A percentile compares a stretch with the other conserved stretches of the same genome.
phyloP scores from a whole-genome alignment of 2,113 vertebrate genomes.

The Mesembrinibis cayennensis region DNA sequence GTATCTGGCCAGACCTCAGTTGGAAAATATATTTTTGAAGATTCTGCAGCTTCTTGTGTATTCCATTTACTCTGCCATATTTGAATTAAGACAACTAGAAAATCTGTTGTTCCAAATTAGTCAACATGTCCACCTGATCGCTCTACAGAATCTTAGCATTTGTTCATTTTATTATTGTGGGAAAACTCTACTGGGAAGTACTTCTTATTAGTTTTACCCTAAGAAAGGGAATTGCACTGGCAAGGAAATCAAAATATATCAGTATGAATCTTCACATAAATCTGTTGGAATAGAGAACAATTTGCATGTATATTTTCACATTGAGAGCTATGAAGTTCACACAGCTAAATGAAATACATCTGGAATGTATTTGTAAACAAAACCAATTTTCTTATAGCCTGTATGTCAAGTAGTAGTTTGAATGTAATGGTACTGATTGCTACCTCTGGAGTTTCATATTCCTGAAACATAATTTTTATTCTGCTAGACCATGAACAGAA shows the following conservation, averaged over 20 bases:
- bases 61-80: neutral
- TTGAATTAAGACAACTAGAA: neutral
- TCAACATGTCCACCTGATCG: neutral
- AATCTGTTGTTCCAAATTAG: neutral
- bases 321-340: neutral
- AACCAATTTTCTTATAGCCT: neutral
- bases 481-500: neutral
- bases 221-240: neutral
- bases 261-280: neutral
- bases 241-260: neutral
- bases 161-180: neutral
- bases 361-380: conserved; percentile 12
- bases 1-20: neutral
- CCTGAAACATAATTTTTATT: neutral
- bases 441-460: neutral
- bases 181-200: neutral
- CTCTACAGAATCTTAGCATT: neutral
- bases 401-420: neutral
- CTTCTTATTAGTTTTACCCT: neutral
- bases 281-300: neutral
- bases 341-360: neutral
- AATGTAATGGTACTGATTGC: neutral
- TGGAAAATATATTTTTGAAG: neutral
- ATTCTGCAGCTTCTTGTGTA: neutral
- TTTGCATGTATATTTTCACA: neutral